Percentiles rank a stretch among this genome's conserved stretches.
These are phyloP conservation scores for Drosophila dives DNA, from an alignment of 2,888 invertebrate genomes.

Conservation along the genomic window DNA sequence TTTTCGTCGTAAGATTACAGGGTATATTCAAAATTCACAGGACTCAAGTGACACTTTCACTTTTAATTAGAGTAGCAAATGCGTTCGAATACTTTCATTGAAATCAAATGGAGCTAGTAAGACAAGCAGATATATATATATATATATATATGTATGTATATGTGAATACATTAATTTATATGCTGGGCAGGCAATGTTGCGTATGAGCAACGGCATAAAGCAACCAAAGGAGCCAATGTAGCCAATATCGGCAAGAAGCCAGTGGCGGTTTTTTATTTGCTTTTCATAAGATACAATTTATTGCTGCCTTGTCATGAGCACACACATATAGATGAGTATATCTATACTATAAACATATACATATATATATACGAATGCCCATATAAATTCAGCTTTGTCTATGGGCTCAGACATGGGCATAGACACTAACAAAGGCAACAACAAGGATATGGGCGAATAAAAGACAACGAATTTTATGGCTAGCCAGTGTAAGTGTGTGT, in stretches of 20 bases:
- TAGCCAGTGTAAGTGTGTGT: conserved; percentile 1
- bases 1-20: neutral
- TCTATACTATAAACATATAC: conserved; percentile 2
- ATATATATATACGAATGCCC: neutral
- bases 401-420: conserved; percentile 41
- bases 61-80: neutral
- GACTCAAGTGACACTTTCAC: neutral
- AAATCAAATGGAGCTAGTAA: conserved; percentile 9
- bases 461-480: conserved; percentile 53
- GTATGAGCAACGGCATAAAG: conserved; percentile 35
- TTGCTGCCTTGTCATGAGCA: conserved; percentile 68
- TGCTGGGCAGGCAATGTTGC: conserved; percentile 36
- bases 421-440: conserved; percentile 39
- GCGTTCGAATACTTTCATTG: conserved; percentile 6
- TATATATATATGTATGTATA: neutral
- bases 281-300: conserved; percentile 79
- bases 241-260: conserved; percentile 23
- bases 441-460: conserved; percentile 30
- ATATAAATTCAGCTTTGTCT: conserved; percentile 18
- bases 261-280: conserved; percentile 64
- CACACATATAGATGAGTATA: conserved; percentile 29
- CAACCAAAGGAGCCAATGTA: neutral
- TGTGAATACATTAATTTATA: neutral
- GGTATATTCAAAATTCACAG: neutral
- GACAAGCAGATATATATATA: neutral